phyloP scores from a whole-genome alignment of 2,797 vertebrate genomes.

The Todus mexicanus region DNA sequence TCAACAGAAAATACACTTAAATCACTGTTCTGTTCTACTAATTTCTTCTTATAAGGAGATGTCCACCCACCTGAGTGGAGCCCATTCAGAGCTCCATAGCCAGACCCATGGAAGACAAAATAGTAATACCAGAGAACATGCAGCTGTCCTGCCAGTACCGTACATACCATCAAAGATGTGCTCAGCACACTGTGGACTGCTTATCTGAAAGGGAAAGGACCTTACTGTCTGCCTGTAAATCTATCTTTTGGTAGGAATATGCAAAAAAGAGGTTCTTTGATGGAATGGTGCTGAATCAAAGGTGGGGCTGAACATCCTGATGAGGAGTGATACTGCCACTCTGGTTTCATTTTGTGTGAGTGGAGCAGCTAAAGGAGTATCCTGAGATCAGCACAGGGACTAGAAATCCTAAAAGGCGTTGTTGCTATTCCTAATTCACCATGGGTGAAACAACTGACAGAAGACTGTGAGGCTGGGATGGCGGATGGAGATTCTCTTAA shows the following conservation, averaged over 20 bases:
- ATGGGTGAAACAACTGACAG: rapidly evolving
- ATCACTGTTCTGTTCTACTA: neutral
- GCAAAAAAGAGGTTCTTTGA: neutral
- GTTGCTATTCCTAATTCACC: neutral
- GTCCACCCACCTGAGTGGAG: neutral
- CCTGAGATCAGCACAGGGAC: neutral
- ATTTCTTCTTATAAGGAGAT: neutral
- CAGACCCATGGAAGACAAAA: neutral
- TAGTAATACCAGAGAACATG: neutral
- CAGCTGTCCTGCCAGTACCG: neutral
- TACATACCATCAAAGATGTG: neutral
- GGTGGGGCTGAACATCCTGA: neutral
- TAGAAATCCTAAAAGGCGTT: neutral
- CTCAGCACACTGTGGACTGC: neutral
- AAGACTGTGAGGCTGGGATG: neutral
- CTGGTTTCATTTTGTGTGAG: neutral
- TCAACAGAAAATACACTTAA: neutral
- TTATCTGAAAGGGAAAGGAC: neutral
- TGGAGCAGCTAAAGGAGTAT: neutral
- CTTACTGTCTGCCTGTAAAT: neutral
- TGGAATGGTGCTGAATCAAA: neutral
- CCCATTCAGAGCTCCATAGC: neutral
- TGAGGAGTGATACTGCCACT: neutral
- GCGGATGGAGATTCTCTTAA: neutral
- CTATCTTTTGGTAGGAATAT: neutral